Conservation (phyloP, 2,113 vertebrate genomes). For the Centropus bengalensis region DNA sequence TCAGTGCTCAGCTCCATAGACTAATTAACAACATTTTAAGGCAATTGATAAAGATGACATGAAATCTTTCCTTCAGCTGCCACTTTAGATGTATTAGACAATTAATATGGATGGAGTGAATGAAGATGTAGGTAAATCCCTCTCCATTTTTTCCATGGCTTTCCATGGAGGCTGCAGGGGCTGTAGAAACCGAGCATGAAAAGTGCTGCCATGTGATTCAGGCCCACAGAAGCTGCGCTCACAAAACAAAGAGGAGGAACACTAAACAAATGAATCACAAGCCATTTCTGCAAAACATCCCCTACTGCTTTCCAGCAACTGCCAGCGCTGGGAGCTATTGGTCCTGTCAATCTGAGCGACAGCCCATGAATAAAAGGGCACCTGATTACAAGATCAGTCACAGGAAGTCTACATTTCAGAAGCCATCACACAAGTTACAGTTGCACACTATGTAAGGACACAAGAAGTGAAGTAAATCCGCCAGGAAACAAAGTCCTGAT, state of each 20-base stretch:
- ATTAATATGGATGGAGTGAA: neutral
- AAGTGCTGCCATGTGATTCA: neutral
- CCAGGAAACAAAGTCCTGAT: neutral
- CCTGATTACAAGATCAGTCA: neutral
- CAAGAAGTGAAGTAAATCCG: neutral
- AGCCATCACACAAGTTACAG: neutral
- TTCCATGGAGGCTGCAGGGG: neutral
- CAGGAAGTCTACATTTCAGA: neutral
- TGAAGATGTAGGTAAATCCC: neutral
- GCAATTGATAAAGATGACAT: neutral
- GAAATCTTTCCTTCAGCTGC: neutral
- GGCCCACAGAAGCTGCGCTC: neutral
- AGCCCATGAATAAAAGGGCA: neutral
- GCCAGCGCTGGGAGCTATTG: neutral
- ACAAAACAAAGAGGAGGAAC: neutral
- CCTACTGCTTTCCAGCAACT: neutral
- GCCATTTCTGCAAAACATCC: neutral
- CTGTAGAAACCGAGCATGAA: neutral
- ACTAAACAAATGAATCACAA: neutral
- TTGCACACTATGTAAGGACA: neutral
- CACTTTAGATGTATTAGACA: neutral
- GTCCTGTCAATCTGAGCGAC: neutral
- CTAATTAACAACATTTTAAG: neutral
- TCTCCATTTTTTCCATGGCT: neutral
- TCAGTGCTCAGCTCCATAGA: neutral